Percentiles rank a stretch among this genome's conserved stretches.
These are phyloP conservation scores for Orgyia antiqua DNA, from an alignment of 2,888 invertebrate species.

Conservation along the genomic window DNA sequence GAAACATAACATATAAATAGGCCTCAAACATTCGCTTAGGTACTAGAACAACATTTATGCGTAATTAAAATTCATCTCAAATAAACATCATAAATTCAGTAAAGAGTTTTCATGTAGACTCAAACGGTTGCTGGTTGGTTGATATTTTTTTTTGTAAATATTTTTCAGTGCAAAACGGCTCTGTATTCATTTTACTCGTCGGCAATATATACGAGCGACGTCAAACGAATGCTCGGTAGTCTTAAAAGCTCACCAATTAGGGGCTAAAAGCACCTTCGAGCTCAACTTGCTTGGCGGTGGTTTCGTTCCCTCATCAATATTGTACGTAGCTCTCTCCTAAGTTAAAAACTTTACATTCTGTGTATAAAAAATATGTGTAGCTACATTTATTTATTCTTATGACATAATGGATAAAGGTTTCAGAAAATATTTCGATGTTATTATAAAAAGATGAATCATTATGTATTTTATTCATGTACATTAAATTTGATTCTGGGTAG, in stretches of 20 bases:
- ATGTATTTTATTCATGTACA: conserved; percentile 1
- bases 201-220: conserved; percentile 48
- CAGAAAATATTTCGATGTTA: background rate
- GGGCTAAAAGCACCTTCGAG: conserved; percentile 77
- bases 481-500: too few relatives aligned
- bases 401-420: conserved; percentile 1
- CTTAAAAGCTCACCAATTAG: conserved; percentile 79
- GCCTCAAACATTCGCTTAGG: too few relatives aligned
- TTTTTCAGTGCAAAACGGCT: conserved; percentile 34
- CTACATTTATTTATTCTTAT: background rate
- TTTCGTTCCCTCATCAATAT: conserved; percentile 72
- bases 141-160: conserved; percentile 28
- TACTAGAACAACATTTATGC: too few relatives aligned
- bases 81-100: conserved; percentile 11
- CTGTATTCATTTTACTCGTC: conserved; percentile 38
- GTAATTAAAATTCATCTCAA: too few relatives aligned
- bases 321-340: conserved; percentile 65
- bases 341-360: conserved; percentile 47
- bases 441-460: too few relatives aligned
- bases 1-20: too few relatives aligned
- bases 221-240: conserved; percentile 71
- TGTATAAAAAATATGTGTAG: conserved; percentile 20
- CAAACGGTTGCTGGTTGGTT: conserved; percentile 22
- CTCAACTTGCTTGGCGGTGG: conserved; percentile 52
- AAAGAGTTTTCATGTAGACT: conserved; percentile 26